phyloP scores from a whole-genome alignment of 2,888 invertebrate genomes.

The Eupeodes latifasciatus region DNA sequence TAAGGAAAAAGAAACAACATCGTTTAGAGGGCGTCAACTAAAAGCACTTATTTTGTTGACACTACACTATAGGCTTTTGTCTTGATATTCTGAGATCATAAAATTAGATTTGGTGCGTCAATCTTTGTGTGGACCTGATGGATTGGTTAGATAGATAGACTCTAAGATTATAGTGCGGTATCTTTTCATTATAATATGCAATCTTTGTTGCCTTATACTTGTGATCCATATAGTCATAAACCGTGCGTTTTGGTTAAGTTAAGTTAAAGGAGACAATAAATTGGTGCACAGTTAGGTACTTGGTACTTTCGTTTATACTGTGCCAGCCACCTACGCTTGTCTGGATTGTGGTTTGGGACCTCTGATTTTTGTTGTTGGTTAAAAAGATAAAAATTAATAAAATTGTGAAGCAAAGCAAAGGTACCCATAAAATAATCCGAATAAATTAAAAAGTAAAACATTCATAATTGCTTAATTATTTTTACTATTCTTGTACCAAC shows the following conservation, averaged over 20 bases:
- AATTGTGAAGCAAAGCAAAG: no score
- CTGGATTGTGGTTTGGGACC: background rate
- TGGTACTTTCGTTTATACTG: constrained; percentile 13
- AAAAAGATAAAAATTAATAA: no score
- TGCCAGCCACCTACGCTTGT: constrained; percentile 43
- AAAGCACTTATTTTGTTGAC: constrained; percentile 64
- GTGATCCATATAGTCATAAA: constrained; percentile 19
- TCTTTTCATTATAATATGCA: constrained; percentile 45
- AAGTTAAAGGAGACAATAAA: constrained; percentile 23
- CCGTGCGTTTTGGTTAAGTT: constrained; percentile 35
- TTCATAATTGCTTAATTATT: no score
- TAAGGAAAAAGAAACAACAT: constrained; percentile 65
- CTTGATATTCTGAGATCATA: constrained; percentile 45
- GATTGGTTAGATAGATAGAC: background rate
- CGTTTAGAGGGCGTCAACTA: constrained; percentile 61
- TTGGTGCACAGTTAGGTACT: no score
- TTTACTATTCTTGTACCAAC: no score
- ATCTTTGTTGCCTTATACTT: constrained; percentile 42
- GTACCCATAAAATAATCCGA: no score
- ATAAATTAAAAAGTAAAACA: no score
- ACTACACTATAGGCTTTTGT: constrained; percentile 46
- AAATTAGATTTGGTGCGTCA: constrained; percentile 40
- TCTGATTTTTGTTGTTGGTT: no score
- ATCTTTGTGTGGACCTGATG: constrained; percentile 14
- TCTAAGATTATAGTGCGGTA: constrained; percentile 22